Base-by-base conservation (phyloP, 2,113 vertebrate species). In the Megaceryle torquata region DNA sequence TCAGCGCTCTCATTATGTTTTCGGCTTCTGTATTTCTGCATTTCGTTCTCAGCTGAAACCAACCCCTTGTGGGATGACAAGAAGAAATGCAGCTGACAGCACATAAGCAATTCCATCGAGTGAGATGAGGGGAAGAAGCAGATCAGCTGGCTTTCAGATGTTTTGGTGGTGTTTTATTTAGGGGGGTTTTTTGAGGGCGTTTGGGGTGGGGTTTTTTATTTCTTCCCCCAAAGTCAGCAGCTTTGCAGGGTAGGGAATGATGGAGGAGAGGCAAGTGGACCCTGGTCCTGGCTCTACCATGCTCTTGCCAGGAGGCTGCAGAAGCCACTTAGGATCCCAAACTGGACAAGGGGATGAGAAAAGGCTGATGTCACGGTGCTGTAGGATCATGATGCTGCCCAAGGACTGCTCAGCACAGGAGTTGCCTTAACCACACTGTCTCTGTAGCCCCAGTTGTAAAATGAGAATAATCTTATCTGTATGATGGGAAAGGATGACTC, bases 1-100 rank as follows among this genome's bases (percentile, higher is more conserved):
- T 96, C 96, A 96, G 92, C 14, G 3, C 54, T 71, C 89, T 72
- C 90, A 94, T 96, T 97, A 88, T 82, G 46, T 14, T 79, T 89
- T 21, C 51, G 84, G 64, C 68, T 90, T 85, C 86, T 70, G 68
- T 76, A 78, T 78, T 92, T 79, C 92, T 89, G 78, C 68, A 25
- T 65, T 92, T 88, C 10, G 3, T 85, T 63, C 95, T 89, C 69
- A 21, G 31, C 63, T 64, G 76, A 93, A 80, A 84, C 18, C 54
- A 85, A 6, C 25, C 70, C 41, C 70, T 88, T 82, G 64, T 16
- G 69, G 87, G 76, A 69, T 37, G 63, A 41, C 37, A 24, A 57
- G 4, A 25, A 70, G 6, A 22, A 54, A 61, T 3, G 31, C 43
- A 64, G 82, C 43, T 5, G 5, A 65, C 1, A 41, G 70, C 77